phyloP scores from a whole-genome alignment of 2,888 invertebrate species.

The Ornithoptera alexandrae region DNA sequence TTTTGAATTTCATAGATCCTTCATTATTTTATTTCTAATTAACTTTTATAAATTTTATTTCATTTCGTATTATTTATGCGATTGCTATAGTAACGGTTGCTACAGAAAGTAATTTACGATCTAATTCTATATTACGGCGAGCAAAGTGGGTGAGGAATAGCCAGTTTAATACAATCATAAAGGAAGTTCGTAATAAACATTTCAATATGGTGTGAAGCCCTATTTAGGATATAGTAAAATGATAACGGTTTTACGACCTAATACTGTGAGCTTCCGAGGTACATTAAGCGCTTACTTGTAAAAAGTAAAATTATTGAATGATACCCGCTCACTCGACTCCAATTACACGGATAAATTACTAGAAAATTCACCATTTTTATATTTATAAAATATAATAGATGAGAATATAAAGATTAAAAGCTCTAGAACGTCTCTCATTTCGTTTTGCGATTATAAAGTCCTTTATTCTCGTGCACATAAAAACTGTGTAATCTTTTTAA shows the following conservation, averaged over 20 bases:
- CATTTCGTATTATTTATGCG: no score
- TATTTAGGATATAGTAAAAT: neutral
- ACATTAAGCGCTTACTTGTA: neutral
- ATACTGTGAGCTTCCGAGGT: neutral
- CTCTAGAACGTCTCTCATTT: neutral
- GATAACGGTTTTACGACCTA: neutral
- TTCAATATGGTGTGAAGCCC: neutral
- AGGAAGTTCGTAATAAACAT: neutral
- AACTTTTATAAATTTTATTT: no score
- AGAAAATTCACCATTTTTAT: neutral
- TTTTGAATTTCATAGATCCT: no score
- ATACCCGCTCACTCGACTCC: neutral
- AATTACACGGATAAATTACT: neutral
- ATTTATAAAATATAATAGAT: neutral
- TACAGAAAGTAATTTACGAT: no score
- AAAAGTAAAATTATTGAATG: neutral
- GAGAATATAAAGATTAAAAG: neutral
- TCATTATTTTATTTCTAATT: no score
- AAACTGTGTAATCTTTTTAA: no score
- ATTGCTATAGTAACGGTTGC: no score
- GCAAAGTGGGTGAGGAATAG: no score
- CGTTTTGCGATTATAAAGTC: neutral
- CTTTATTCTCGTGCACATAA: no score
- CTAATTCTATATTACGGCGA: no score
- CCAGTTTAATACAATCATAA: no score